Conservation (phyloP, 2,888 invertebrate species). For the Masnerella sp. region DNA sequence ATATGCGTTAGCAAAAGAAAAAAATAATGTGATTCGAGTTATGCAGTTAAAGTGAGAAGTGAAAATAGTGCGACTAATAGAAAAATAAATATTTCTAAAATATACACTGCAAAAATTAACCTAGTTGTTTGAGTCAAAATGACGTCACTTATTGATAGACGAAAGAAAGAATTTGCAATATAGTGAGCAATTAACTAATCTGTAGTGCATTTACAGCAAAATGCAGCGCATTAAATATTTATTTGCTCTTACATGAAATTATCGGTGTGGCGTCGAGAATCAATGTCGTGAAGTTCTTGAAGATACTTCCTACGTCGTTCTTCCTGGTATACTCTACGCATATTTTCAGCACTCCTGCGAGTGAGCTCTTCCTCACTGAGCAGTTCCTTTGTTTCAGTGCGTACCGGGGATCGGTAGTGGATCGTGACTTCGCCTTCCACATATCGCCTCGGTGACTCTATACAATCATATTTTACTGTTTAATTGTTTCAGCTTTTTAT, state of each 20-base stretch:
- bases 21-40: neutral
- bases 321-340: slow-evolving; percentile 93
- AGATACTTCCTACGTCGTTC: slow-evolving; percentile 93
- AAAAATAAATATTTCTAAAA: too few species aligned
- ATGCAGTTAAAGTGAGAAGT: too few species aligned
- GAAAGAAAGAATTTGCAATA: too few species aligned
- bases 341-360: slow-evolving; percentile 91
- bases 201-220: too few species aligned
- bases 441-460: slow-evolving; percentile 93
- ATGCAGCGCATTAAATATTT: slow-evolving; percentile 12
- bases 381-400: slow-evolving; percentile 91
- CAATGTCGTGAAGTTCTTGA: slow-evolving; percentile 95
- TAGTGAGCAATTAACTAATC: too few species aligned
- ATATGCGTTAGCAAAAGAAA: too few species aligned
- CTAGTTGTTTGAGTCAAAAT: too few species aligned
- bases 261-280: slow-evolving; percentile 94
- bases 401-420: slow-evolving; percentile 93
- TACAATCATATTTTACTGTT: too few species aligned
- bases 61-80: too few species aligned
- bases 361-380: slow-evolving; percentile 94
- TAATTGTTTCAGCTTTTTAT: too few species aligned
- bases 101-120: too few species aligned
- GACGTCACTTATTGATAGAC: too few species aligned
- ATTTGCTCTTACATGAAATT: slow-evolving; percentile 85
- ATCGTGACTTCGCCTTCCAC: slow-evolving; percentile 96